Evolutionary conservation across 53 echinoderm and acorn worm species (phyloP), one percentile per base, ranked within the genome.

Genomic region (Echinarachnius parma): DNA sequence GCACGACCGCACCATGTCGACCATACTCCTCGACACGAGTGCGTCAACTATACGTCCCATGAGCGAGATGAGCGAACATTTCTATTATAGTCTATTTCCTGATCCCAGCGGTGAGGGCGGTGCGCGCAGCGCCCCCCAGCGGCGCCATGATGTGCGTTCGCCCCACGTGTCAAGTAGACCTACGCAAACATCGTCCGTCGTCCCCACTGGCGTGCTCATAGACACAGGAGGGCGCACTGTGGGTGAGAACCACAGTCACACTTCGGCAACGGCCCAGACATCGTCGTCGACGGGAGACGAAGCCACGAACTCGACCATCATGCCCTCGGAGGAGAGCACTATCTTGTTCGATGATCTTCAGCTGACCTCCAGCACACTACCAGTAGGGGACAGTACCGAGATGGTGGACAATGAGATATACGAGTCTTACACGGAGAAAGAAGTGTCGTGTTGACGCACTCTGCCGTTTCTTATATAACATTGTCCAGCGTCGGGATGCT

Each of bases 331-430:
- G 36, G 74, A 72, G 23, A 45, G 74, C 4, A 72, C 56, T 28
- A 28, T 47, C 33, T 60, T 69, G n/a, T 2, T 37, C 4, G 62
- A 53, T 24, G 78, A 62, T 18, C n/a, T n/a, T n/a, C n/a, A n/a
- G n/a, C 19, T 53, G 5, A 78, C 65, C 15, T 46, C 77, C 16
- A 76, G 47, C 28, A 76, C 77, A 9, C 31, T 61, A 9, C 37
- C 74, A n/a, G 74, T 11, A 37, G 74, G 56, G 55, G 74, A 72
- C 36, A 19, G 37, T 23, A 72, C 84, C 0, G 72, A 81, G 37
- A 91, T 91, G 92, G 87, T 91, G n/a, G 92, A 91, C 18, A 91
- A 91, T 81, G 84, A 91, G 39, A 91, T 91, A 1, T 91, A 91
- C 58, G 92, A 91, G 57, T 59, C 76, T 9, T 89, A 77, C 50